Evolutionary conservation across 1,140 invertebrate species (phyloP).

Genomic region (Ectropis grisescens): DNA sequence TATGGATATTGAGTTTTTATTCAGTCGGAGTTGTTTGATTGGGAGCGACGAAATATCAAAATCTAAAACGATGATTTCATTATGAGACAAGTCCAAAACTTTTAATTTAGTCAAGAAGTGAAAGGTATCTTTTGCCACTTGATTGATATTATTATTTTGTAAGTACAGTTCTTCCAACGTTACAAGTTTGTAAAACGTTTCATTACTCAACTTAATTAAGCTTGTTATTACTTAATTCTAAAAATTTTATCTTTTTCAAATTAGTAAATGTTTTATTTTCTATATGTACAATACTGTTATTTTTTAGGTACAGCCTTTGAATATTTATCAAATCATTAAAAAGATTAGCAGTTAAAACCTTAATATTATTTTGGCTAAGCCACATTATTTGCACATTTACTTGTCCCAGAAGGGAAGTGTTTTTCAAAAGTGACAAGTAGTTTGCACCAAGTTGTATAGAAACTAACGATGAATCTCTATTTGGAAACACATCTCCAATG

Average conservation of each 20-base stretch:
- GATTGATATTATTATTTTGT: conserved; percentile 73
- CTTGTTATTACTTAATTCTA: conserved; percentile 84
- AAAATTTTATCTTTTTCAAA: conserved; percentile 80
- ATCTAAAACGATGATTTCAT: conserved; percentile 73
- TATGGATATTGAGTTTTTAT: conserved; percentile 71
- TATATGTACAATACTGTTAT: conserved; percentile 85
- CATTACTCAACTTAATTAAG: conserved; percentile 75
- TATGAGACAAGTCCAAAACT: conserved; percentile 77
- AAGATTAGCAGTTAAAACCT: conserved; percentile 77
- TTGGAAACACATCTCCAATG: conserved; percentile 86
- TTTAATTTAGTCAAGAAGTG: conserved; percentile 73
- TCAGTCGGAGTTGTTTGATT: conserved; percentile 72
- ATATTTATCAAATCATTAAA: conserved; percentile 83
- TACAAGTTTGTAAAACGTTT: conserved; percentile 74
- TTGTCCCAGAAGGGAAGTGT: conserved; percentile 83
- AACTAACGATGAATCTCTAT: conserved; percentile 80
- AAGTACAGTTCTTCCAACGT: conserved; percentile 78
- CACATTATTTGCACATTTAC: conserved; percentile 88
- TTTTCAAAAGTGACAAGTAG: conserved; percentile 81
- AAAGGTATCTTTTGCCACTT: conserved; percentile 75
- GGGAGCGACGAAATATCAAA: conserved; percentile 74
- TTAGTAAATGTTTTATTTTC: conserved; percentile 84
- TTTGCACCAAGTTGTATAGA: conserved; percentile 91
- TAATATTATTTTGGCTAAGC: conserved; percentile 86
- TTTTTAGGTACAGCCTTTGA: conserved; percentile 84